Conservation (phyloP, 1,140 invertebrate genomes). For the Ylistrum balloti region DNA sequence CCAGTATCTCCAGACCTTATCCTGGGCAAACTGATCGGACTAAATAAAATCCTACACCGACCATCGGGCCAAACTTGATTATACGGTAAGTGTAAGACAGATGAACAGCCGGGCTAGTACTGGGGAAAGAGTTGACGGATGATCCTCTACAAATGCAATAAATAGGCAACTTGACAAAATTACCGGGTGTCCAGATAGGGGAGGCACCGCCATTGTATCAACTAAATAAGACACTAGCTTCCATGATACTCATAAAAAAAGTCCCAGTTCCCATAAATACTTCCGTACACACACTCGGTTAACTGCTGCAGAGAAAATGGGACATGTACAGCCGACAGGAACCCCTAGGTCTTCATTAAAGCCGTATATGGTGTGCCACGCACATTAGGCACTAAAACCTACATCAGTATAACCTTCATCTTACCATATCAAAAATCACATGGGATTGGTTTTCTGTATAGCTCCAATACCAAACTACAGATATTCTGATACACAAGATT, state of each 20-base stretch:
- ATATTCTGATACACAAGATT: neutral
- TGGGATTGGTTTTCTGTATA: neutral
- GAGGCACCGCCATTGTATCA: conserved; percentile 2
- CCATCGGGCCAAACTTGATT: conserved; percentile 16
- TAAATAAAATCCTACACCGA: neutral
- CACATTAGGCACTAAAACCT: conserved; percentile 23
- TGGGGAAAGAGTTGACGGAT: conserved; percentile 16
- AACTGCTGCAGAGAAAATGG: neutral
- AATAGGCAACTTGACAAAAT: conserved; percentile 34
- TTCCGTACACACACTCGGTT: conserved; percentile 22
- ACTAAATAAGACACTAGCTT: conserved; percentile 17
- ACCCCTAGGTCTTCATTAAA: conserved; percentile 19
- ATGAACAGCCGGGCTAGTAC: neutral
- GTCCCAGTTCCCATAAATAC: conserved; percentile 30
- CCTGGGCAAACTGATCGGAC: neutral
- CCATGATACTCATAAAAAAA: conserved; percentile 29
- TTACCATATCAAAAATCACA: conserved; percentile 5
- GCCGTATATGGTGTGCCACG: conserved; percentile 2
- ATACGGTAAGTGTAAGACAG: conserved; percentile 15
- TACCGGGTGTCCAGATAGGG: conserved; percentile 14
- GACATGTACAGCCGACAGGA: neutral
- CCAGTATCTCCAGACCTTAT: neutral
- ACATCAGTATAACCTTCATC: conserved; percentile 1
- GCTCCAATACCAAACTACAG: neutral
- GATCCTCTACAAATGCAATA: neutral